Evolutionary conservation across 1,140 invertebrate species (phyloP), one percentile per base, ranked within the genome.

Genomic region (Formica selysi): DNA sequence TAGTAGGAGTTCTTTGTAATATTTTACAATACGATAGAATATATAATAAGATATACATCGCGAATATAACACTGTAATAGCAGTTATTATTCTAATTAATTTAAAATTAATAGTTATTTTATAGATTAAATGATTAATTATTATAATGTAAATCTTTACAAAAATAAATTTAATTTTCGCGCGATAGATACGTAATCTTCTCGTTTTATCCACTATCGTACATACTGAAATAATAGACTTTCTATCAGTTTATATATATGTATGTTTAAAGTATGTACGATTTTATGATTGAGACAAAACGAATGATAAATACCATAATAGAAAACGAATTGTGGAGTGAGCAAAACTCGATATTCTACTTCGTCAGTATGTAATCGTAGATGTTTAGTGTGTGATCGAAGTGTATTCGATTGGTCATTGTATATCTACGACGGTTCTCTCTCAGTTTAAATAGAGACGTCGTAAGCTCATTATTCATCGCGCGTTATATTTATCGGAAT

Each of bases 331-430:
- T 29, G 38, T 61, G 41, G 51, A 71, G n/a, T 3, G 29, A 19
- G 57, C 13, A 54, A 59, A 54, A 73, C 19, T 29, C 38, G 76
- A 87, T 81, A 87, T 74, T 90, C 88, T 87, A 81, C 65, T 73
- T 78, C 7, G 68, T 87, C 71, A 65, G 86, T 87, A 36, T 87
- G 74, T 85, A 87, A 87, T 74, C 70, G 41, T 89, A 90, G 65
- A 84, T 87, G 85, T 90, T 89, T 89, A 81, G 29, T 65, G 76
- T 87, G 70, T 76, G 88, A 51, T 81, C 51, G 85, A 87, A 85
- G 62, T 76, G 76, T 88, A 86, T 68, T 79, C 54, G 73, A 88
- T 79, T 67, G 74, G 38, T 90, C 74, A 68, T 73, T 70, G 78
- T 76, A 59, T 70, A 59, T 70, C 13, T 64, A 48, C 19, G 29